phyloP scores from a whole-genome alignment of 1,140 invertebrate species.

The Aphelinus certus region DNA sequence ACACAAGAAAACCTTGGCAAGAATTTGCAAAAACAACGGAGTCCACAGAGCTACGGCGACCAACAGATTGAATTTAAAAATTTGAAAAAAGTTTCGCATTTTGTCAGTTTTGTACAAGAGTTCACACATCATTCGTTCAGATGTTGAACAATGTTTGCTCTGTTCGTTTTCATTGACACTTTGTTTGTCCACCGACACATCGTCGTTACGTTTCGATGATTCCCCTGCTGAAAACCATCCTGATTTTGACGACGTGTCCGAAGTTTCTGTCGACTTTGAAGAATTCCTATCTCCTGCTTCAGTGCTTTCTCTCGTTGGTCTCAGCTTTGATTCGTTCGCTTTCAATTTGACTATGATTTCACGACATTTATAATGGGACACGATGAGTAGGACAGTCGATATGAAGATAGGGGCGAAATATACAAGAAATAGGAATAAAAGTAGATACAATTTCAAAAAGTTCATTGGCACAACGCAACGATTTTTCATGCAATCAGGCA shows the following conservation, averaged over 20 bases:
- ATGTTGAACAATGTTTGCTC: neutral
- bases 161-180: neutral
- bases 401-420: conserved; percentile 2
- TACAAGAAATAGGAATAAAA: neutral
- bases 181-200: neutral
- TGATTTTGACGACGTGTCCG: neutral
- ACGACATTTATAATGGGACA: neutral
- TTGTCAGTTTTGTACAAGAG: neutral
- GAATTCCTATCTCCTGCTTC: neutral
- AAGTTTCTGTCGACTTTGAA: neutral
- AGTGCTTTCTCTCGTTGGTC: neutral
- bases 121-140: neutral
- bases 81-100: neutral
- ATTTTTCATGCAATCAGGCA: neutral
- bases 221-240: neutral
- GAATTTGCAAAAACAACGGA: conserved; percentile 3
- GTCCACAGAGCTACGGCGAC: neutral
- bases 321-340: neutral
- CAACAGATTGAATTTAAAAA: neutral
- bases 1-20: conserved; percentile 10
- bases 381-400: neutral
- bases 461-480: neutral
- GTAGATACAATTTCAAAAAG: neutral
- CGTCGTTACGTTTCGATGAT: neutral
- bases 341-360: conserved; percentile 1